Percentiles rank a stretch among this genome's conserved stretches.
Conservation (phyloP, 1,140 invertebrate genomes). For the Yoshiicerus persimilis region DNA sequence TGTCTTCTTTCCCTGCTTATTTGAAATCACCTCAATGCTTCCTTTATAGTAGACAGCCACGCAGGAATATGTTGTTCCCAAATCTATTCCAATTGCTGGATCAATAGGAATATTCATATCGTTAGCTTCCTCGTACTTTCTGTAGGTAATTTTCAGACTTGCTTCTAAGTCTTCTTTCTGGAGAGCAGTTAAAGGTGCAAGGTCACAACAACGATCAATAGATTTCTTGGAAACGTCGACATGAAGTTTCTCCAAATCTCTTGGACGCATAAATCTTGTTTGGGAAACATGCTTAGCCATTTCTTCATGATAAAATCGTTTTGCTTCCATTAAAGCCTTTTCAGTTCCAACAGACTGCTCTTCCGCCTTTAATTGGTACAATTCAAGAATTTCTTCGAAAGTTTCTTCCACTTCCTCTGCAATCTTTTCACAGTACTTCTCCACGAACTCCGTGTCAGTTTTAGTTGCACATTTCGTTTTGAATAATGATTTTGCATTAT, state of each 20-base stretch:
- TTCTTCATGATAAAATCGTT: not conserved
- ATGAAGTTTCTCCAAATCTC: not conserved
- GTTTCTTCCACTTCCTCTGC: not conserved
- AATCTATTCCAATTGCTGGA: constrained; percentile 59
- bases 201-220: not conserved
- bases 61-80: constrained; percentile 59
- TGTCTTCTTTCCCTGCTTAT: constrained; percentile 61
- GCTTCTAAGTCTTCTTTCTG: not conserved
- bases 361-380: not conserved
- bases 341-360: not conserved
- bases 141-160: not conserved
- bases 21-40: constrained; percentile 60
- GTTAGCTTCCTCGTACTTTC: not conserved
- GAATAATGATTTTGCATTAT: not conserved
- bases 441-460: not conserved
- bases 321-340: not conserved
- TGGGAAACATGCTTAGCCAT: not conserved
- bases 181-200: not conserved
- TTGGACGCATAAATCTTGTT: not conserved
- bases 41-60: constrained; percentile 96
- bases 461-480: not conserved
- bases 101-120: not conserved
- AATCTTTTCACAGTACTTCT: not conserved
- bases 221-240: not conserved
- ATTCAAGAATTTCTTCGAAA: not conserved